These are phyloP conservation scores for Saccopteryx bilineata DNA, from an alignment of 2,113 vertebrate genomes.

Conservation along the genomic window DNA sequence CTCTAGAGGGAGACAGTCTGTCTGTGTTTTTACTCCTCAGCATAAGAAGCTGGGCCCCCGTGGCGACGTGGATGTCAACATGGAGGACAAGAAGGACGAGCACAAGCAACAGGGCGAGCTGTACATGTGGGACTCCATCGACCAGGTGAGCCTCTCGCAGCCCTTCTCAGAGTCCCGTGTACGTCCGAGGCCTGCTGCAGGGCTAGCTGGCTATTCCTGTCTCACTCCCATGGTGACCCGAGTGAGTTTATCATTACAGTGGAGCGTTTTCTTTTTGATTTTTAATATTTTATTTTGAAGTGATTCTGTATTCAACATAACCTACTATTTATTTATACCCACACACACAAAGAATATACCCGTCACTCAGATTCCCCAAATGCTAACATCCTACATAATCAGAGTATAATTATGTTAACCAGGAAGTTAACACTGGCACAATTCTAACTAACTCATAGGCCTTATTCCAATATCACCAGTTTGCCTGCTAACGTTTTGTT, in stretches of 20 bases:
- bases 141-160: constrained; percentile 89
- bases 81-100: constrained; percentile 92
- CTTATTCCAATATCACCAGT: neutral
- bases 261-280: neutral
- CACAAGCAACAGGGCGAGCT: constrained; percentile 94
- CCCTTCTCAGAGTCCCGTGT: neutral
- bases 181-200: rapidly evolving
- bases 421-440: neutral
- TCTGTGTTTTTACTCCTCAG: constrained; percentile 83
- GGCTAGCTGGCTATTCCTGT: rapidly evolving
- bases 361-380: neutral
- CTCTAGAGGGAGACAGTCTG: rapidly evolving
- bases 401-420: rapidly evolving
- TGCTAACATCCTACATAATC: rapidly evolving
- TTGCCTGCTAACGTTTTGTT: neutral
- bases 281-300: neutral
- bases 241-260: neutral
- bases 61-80: constrained; percentile 88
- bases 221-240: rapidly evolving
- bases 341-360: rapidly evolving
- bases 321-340: neutral
- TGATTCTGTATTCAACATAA: neutral
- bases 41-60: constrained; percentile 95
- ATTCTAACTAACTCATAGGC: rapidly evolving
- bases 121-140: constrained; percentile 98